A percentile compares a stretch with the other conserved stretches of the same genome.
phyloP scores from a whole-genome alignment of 2,113 vertebrate species.

The Abramis brama region DNA sequence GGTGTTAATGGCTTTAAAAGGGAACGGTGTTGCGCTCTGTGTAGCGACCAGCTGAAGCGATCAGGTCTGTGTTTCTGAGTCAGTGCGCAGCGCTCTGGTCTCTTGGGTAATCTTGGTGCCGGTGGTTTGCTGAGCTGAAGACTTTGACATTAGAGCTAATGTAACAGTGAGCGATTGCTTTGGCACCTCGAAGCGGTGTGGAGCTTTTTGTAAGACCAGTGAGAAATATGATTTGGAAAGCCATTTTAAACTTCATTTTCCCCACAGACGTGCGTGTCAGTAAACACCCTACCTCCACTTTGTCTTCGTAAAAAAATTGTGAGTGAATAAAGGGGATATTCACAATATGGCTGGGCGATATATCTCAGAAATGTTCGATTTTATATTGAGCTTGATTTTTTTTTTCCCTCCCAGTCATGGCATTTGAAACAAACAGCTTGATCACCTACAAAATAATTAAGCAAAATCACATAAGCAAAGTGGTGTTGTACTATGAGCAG shows the following conservation, averaged over 20 bases:
- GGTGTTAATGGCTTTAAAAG: conserved; percentile 37
- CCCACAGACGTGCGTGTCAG: conserved; percentile 48
- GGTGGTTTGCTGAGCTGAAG: conserved; percentile 46
- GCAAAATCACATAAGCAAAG: not conserved
- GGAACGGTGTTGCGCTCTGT: not conserved
- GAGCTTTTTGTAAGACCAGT: conserved; percentile 57
- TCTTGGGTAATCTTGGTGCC: conserved; percentile 35
- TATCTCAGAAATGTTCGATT: not conserved
- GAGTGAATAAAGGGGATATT: conserved; percentile 23
- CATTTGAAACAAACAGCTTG: not conserved
- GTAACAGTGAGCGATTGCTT: conserved; percentile 61
- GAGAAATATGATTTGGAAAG: conserved; percentile 57
- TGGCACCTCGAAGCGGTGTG: conserved; percentile 51
- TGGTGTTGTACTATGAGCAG: not conserved
- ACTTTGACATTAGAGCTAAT: conserved; percentile 59
- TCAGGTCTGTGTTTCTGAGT: conserved; percentile 54
- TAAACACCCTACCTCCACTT: conserved; percentile 49
- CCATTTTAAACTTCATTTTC: conserved; percentile 57
- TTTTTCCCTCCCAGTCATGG: not conserved
- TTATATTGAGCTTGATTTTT: not conserved
- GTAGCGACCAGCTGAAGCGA: conserved; percentile 18
- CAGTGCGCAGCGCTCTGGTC: conserved; percentile 40
- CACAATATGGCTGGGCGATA: not conserved
- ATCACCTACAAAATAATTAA: not conserved
- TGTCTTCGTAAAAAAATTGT: not conserved